These are phyloP conservation scores for Hirtodrosophila duncani DNA, from an alignment of 2,888 invertebrate species.

Conservation along the genomic window DNA sequence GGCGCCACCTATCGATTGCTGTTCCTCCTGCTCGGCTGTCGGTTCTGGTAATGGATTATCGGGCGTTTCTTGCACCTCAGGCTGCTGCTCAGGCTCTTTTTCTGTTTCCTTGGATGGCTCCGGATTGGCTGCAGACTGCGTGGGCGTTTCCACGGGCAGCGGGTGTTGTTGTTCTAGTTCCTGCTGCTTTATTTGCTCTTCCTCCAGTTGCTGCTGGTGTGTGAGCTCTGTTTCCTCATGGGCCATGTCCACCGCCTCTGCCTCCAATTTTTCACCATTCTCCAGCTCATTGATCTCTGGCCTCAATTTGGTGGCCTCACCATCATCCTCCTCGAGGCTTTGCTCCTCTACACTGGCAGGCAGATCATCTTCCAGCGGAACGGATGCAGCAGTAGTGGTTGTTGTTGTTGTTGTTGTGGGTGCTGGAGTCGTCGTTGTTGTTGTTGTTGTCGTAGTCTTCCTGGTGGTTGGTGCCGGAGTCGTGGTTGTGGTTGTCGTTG, in stretches of 20 bases:
- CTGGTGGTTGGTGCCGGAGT: conserved; percentile 36
- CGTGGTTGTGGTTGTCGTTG: conserved; percentile 25
- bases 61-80: neutral
- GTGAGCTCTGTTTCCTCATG: conserved; percentile 58
- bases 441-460: conserved; percentile 21
- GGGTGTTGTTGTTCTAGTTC: conserved; percentile 2
- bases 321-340: conserved; percentile 72
- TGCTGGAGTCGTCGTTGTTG: conserved; percentile 31
- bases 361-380: conserved; percentile 41
- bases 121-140: too few relatives aligned
- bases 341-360: conserved; percentile 58
- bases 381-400: conserved; percentile 34
- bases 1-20: neutral
- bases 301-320: conserved; percentile 32
- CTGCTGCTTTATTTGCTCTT: conserved; percentile 3
- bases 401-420: conserved; percentile 35
- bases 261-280: conserved; percentile 43
- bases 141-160: conserved; percentile 3
- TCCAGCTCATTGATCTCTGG: conserved; percentile 37
- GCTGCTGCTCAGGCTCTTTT: neutral
- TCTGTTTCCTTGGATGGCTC: too few relatives aligned
- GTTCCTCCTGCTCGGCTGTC: conserved; percentile 1
- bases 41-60: conserved; percentile 4
- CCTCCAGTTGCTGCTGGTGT: conserved; percentile 29
- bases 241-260: conserved; percentile 43